Evolutionary conservation across 2,797 vertebrate genomes (phyloP).

Genomic region (Sphenopsis melanotis): DNA sequence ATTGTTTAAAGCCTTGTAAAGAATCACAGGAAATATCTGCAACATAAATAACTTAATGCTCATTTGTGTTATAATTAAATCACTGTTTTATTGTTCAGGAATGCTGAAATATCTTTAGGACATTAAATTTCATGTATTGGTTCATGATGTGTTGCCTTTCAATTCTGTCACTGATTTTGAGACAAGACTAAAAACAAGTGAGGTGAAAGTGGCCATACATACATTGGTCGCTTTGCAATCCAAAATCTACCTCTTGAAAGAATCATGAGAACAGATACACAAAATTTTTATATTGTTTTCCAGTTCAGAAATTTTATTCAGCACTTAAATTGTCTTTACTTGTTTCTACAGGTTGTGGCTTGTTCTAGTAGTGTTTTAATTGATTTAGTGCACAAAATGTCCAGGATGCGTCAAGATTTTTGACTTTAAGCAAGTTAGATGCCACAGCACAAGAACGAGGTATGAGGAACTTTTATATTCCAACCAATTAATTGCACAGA

Average conservation of each 20-base stretch:
- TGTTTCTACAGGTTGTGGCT: background rate
- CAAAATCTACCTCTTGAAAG: conserved; percentile 13
- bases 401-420: background rate
- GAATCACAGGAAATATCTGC: background rate
- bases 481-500: background rate
- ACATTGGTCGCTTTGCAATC: conserved; percentile 17
- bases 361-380: conserved; percentile 22
- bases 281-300: conserved; percentile 12
- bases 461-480: background rate
- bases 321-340: conserved; percentile 19
- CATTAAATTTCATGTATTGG: conserved; percentile 47
- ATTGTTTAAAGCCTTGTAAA: conserved; percentile 53
- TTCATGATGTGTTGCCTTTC: conserved; percentile 49
- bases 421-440: background rate
- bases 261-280: background rate
- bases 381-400: background rate
- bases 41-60: conserved; percentile 50
- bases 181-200: background rate
- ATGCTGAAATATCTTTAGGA: conserved; percentile 32
- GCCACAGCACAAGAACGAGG: background rate
- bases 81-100: conserved; percentile 36
- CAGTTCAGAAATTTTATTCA: conserved; percentile 12
- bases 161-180: conserved; percentile 27
- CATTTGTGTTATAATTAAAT: conserved; percentile 46
- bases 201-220: background rate